Evolutionary conservation across 2,113 vertebrate genomes (phyloP).

Genomic region (Hydropotes inermis): DNA sequence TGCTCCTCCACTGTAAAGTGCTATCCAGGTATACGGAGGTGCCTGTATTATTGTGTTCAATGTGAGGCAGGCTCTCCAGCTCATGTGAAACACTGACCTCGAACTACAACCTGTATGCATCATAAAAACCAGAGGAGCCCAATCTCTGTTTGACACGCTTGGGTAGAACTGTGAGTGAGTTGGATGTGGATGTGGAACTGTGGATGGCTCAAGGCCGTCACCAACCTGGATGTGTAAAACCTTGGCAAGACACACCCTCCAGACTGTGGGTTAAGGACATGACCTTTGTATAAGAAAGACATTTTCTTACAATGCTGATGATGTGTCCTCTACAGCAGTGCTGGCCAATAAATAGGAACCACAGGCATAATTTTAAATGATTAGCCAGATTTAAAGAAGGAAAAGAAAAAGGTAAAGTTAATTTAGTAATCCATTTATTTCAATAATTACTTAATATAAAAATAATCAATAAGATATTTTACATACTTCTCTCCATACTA

Average conservation of each 20-base stretch:
- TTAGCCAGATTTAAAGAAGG: background rate
- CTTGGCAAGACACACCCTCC: background rate
- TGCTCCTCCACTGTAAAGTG: background rate
- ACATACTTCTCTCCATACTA: background rate
- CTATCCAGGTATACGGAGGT: rapidly evolving
- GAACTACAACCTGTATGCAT: background rate
- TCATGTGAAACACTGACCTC: background rate
- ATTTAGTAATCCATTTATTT: background rate
- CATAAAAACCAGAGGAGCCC: background rate
- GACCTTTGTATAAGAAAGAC: background rate
- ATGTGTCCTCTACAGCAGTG: background rate
- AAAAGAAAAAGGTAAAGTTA: background rate
- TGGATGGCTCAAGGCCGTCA: background rate
- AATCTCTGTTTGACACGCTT: background rate
- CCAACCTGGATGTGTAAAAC: background rate
- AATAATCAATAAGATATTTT: background rate
- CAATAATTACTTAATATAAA: background rate
- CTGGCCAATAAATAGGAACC: background rate
- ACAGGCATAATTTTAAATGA: background rate
- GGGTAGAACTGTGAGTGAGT: background rate
- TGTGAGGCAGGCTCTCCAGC: too few species aligned
- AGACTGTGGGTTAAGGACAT: background rate
- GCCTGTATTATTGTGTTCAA: background rate
- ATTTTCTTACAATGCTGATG: background rate
- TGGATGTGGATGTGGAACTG: too few species aligned